Conservation (phyloP, 2,888 invertebrate species). For the Auanema sp. region DNA sequence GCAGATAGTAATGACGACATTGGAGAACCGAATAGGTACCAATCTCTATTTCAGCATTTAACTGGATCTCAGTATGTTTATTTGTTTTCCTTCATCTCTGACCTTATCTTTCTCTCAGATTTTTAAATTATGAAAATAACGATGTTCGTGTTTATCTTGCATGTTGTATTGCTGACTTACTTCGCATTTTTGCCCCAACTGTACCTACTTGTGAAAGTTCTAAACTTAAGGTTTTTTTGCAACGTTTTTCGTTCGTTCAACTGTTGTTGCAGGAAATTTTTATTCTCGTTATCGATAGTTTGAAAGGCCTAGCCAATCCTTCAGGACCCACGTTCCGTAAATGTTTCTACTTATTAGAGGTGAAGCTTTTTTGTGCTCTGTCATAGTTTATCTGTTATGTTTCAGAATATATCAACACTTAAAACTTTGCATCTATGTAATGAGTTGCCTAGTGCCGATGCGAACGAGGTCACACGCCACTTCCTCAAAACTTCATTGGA, state of each 20-base stretch:
- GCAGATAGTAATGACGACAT: slow-evolving; percentile 5
- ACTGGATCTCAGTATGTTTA: slow-evolving; percentile 1
- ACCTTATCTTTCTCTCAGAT: slow-evolving; percentile 9
- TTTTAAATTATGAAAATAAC: slow-evolving; percentile 4
- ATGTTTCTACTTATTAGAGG: slow-evolving; percentile 4
- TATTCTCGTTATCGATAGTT: too few relatives aligned
- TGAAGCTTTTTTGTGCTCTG: background rate
- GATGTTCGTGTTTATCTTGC: slow-evolving; percentile 30
- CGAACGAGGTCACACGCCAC: slow-evolving; percentile 7
- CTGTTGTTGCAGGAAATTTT: too few relatives aligned
- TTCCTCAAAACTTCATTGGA: slow-evolving; percentile 16
- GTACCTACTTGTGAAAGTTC: slow-evolving; percentile 14
- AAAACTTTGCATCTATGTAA: slow-evolving; percentile 7
- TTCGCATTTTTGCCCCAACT: slow-evolving; percentile 28
- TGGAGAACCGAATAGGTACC: slow-evolving; percentile 5
- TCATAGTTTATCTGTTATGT: background rate
- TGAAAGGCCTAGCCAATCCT: too few relatives aligned
- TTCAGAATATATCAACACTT: slow-evolving; percentile 7
- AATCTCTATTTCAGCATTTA: slow-evolving; percentile 8
- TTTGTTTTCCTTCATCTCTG: background rate
- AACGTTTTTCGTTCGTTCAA: background rate
- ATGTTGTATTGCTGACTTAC: slow-evolving; percentile 29
- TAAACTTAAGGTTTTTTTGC: slow-evolving; percentile 21
- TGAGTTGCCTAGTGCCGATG: slow-evolving; percentile 9
- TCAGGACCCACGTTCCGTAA: too few relatives aligned